Percentiles rank a stretch among this genome's conserved stretches.
phyloP scores from a whole-genome alignment of 2,797 vertebrate species.

The Enteromius mattozi region DNA sequence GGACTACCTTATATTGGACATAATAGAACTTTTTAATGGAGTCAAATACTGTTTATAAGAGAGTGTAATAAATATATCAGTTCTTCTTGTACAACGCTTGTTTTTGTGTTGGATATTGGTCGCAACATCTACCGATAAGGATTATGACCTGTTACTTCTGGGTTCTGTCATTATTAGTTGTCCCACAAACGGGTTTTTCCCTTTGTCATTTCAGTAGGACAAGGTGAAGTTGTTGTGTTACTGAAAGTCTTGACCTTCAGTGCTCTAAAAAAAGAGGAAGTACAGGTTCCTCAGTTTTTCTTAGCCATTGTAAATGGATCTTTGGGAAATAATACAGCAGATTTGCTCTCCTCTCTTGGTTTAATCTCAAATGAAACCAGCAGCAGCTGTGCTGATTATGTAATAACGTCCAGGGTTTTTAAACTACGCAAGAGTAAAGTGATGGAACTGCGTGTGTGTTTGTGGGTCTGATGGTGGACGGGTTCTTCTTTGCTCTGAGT shows the following conservation, averaged over 20 bases:
- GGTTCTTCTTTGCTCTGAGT: slow-evolving; percentile 29
- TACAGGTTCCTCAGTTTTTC: not conserved
- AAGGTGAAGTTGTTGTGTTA: not conserved
- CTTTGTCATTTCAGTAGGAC: not conserved
- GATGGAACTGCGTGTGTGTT: slow-evolving; percentile 36
- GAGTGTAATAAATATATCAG: not conserved
- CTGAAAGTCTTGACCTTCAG: not conserved
- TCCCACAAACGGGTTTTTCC: not conserved
- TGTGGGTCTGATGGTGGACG: slow-evolving; percentile 4
- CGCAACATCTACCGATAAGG: slow-evolving; percentile 16
- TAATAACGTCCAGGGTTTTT: slow-evolving; percentile 49
- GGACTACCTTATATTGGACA: not conserved
- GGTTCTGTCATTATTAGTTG: not conserved
- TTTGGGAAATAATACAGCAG: not conserved
- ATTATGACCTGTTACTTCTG: not conserved
- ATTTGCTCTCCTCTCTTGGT: slow-evolving; percentile 31
- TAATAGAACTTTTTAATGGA: not conserved
- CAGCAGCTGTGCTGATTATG: slow-evolving; percentile 53
- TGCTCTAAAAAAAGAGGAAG: slow-evolving; percentile 11
- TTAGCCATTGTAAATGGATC: not conserved
- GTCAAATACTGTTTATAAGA: not conserved
- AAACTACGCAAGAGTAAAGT: slow-evolving; percentile 25
- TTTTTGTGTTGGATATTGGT: slow-evolving; percentile 14
- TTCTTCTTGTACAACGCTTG: slow-evolving; percentile 4
- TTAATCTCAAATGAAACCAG: slow-evolving; percentile 37